Conservation (phyloP, 2,797 vertebrate species). For the Vireo griseus region DNA sequence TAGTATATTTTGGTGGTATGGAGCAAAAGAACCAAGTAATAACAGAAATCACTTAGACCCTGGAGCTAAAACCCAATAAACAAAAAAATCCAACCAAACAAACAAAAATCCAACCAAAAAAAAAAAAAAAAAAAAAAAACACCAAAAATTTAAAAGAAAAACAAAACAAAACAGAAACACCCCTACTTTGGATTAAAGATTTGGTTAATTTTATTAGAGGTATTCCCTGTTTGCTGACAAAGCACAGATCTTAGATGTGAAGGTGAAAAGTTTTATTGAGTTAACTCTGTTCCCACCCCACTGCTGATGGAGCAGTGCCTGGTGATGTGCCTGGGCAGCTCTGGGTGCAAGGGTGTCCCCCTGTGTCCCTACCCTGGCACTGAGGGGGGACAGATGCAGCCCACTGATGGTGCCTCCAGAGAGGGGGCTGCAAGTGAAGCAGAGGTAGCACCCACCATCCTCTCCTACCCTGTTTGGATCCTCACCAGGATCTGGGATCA, state of each 20-base stretch:
- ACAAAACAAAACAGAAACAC: not conserved
- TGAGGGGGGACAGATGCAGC: rapidly evolving
- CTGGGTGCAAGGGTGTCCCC: not conserved
- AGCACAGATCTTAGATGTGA: not conserved
- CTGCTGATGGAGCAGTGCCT: not conserved
- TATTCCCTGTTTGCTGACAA: not conserved
- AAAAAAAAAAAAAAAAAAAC: too few species aligned
- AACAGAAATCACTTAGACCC: not conserved
- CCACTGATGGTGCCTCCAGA: rapidly evolving
- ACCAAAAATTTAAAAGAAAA: not conserved
- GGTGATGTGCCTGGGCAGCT: rapidly evolving
- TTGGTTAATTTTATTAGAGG: not conserved
- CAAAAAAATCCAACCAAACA: too few species aligned
- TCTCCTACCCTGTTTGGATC: not conserved
- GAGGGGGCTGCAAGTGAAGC: not conserved
- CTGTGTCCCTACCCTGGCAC: rapidly evolving
- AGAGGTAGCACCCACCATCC: not conserved
- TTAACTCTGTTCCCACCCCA: not conserved
- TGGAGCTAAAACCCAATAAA: not conserved
- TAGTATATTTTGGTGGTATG: not conserved
- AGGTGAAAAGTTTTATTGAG: not conserved
- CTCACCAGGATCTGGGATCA: not conserved
- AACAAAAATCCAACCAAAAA: not conserved
- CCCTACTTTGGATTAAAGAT: not conserved
- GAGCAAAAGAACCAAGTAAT: not conserved